A percentile compares a stretch with the other conserved stretches of the same genome.
These are phyloP conservation scores for Rhagonycha lutea DNA, from an alignment of 2,888 invertebrate genomes.

Conservation along the genomic window DNA sequence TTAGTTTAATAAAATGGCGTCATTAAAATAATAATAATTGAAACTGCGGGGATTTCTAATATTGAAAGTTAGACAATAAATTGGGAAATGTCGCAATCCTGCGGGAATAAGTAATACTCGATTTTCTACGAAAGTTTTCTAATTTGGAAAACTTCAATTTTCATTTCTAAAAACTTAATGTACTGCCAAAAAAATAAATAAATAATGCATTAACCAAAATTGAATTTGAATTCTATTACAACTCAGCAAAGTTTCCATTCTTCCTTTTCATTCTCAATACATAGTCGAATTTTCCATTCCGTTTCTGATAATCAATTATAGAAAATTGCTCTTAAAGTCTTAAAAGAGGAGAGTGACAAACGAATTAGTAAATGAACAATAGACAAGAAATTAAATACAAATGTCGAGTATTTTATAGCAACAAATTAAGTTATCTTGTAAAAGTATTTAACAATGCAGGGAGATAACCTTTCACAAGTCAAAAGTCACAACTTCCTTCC, in stretches of 20 bases:
- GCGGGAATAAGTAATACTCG: neutral
- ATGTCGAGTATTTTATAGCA: neutral
- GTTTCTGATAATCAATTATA: neutral
- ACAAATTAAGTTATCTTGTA: neutral
- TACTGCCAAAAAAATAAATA: neutral
- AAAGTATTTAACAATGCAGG: neutral
- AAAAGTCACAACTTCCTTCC: constrained; percentile 43
- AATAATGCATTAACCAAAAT: neutral
- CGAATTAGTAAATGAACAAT: neutral
- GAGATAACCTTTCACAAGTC: constrained; percentile 34
- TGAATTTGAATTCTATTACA: neutral
- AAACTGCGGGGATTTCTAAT: neutral
- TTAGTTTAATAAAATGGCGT: neutral
- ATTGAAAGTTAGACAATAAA: neutral
- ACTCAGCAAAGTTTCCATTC: neutral
- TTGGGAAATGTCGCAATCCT: constrained; percentile 2
- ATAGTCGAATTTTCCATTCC: neutral
- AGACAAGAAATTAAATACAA: neutral
- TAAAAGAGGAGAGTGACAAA: neutral
- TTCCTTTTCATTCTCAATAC: neutral
- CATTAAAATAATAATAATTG: neutral
- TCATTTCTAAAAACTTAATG: neutral
- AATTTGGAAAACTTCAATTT: neutral
- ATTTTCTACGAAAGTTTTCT: neutral
- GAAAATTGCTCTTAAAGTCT: too few species aligned